These are phyloP conservation scores for Holothuria scabra DNA, from an alignment of 53 echinoderm and acorn worm species.

Conservation along the genomic window DNA sequence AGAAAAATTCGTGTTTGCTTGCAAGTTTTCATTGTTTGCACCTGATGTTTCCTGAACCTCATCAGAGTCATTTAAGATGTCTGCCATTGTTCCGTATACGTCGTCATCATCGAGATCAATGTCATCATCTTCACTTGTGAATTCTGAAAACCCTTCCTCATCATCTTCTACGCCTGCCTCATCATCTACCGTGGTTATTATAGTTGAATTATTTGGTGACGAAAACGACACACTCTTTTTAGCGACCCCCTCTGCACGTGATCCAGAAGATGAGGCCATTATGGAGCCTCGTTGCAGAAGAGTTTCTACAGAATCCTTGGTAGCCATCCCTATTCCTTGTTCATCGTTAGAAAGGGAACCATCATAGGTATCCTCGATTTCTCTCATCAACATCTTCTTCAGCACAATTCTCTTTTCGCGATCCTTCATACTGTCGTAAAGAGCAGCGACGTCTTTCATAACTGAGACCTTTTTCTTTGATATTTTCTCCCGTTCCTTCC, in stretches of 20 bases:
- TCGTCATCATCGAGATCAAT: not conserved
- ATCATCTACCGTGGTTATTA: not conserved
- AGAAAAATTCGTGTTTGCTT: conserved; percentile 3
- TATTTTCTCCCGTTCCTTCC: conserved; percentile 10
- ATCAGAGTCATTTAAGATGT: not conserved
- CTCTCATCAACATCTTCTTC: conserved; percentile 18
- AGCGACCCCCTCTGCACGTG: not conserved
- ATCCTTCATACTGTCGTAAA: not conserved
- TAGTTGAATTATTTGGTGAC: not conserved
- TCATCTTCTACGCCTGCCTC: conserved; percentile 14
- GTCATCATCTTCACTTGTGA: conserved; percentile 40
- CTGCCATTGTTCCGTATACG: conserved; percentile 6
- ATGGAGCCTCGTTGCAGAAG: too few species aligned
- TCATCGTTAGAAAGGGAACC: not conserved
- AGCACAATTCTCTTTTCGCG: conserved; percentile 2
- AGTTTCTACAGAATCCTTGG: too few species aligned
- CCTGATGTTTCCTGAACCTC: not conserved
- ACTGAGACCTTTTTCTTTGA: conserved; percentile 26
- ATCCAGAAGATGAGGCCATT: too few species aligned
- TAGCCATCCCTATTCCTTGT: too few species aligned
- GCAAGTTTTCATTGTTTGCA: not conserved
- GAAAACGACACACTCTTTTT: conserved; percentile 38
- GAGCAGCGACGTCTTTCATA: conserved; percentile 30
- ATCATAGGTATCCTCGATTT: conserved; percentile 2
- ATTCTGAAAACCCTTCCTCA: conserved; percentile 43